Percentiles rank a stretch among this genome's conserved stretches.
These are phyloP conservation scores for Nibea coibor DNA, from an alignment of 2,113 vertebrate genomes.

Conservation along the genomic window DNA sequence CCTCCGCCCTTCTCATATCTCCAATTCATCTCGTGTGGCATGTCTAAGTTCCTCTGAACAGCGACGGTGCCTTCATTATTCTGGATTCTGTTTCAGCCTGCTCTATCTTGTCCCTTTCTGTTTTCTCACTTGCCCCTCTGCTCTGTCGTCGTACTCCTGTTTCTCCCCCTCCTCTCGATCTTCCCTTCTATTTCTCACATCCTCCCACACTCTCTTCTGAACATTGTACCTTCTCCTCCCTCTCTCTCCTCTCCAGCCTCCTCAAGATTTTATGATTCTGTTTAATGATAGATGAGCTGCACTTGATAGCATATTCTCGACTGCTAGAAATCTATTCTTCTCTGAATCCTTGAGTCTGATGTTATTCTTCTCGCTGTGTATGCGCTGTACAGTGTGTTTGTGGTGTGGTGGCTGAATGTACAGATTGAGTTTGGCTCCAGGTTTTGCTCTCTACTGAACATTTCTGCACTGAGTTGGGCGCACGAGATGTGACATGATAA, in stretches of 20 bases:
- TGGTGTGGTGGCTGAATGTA: slow-evolving; percentile 22
- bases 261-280: slow-evolving; percentile 77
- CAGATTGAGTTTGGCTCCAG: slow-evolving; percentile 19
- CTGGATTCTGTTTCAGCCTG: slow-evolving; percentile 52
- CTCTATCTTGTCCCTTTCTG: slow-evolving; percentile 51
- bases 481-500: slow-evolving; percentile 58
- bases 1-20: slow-evolving; percentile 6
- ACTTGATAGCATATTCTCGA: slow-evolving; percentile 66
- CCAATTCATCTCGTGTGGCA: slow-evolving; percentile 17
- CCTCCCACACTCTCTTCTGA: slow-evolving; percentile 65
- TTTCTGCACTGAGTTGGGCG: slow-evolving; percentile 28
- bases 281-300: slow-evolving; percentile 80
- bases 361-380: slow-evolving; percentile 30
- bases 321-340: slow-evolving; percentile 45
- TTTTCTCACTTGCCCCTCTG: slow-evolving; percentile 49
- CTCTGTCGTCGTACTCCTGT: slow-evolving; percentile 7
- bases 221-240: slow-evolving; percentile 58
- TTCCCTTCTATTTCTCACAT: slow-evolving; percentile 52
- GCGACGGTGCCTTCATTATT: slow-evolving; percentile 29
- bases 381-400: slow-evolving; percentile 29
- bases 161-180: slow-evolving; percentile 30
- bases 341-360: slow-evolving; percentile 34
- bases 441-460: slow-evolving; percentile 34
- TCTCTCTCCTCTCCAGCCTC: slow-evolving; percentile 61
- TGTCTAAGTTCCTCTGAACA: slow-evolving; percentile 40